Evolutionary conservation across 2,888 invertebrate species (phyloP), one percentile per base, ranked within the genome.

Genomic region (Ryuthela nishihirai): DNA sequence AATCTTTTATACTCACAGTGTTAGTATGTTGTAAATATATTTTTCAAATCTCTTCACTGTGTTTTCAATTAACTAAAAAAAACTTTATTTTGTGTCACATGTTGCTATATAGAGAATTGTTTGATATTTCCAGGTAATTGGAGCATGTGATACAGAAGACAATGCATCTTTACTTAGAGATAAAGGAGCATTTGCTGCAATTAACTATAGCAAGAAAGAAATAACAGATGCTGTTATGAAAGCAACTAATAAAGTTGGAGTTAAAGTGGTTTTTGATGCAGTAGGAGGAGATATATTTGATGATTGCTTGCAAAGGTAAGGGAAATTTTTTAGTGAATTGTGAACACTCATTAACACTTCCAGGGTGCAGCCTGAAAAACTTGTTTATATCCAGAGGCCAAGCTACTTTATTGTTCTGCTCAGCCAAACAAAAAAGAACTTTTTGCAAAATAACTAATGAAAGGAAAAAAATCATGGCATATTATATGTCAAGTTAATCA

Each of bases 71-170:
- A n/a, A n/a, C 17, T 36, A n/a, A 15, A 36, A 36, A 36, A n/a
- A 23, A 15, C 6, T 21, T 40, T 20, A 20, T 21, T 17, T 3
- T 40, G 3, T 21, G 10, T 20, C 18, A 29, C 34, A 21, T 17
- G n/a, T 12, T 35, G 9, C 21, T 10, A 24, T 12, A n/a, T 23
- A 4, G 7, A 21, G 9, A 34, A 15, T 12, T 43, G 43, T n/a
- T 42, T 43, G 15, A 44, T 23, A 41, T 41, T 69, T 67, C 34
- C 65, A 83, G 82, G 84, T 85, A 3, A 82, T 85, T 66, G 84
- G 81, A n/a, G 80, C 84, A n/a, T 82, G 82, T 60, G 80, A 80
- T 35, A 78, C 81, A 0, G 82, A 82, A 70, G 80, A 81, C 50
- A 79, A 80, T 62, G 80, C 81, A 7, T 74, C 77, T 29, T 68